Percentiles rank a stretch among this genome's conserved stretches.
phyloP scores from a whole-genome alignment of 1,140 invertebrate genomes.

The Rhynchophorus ferrugineus region DNA sequence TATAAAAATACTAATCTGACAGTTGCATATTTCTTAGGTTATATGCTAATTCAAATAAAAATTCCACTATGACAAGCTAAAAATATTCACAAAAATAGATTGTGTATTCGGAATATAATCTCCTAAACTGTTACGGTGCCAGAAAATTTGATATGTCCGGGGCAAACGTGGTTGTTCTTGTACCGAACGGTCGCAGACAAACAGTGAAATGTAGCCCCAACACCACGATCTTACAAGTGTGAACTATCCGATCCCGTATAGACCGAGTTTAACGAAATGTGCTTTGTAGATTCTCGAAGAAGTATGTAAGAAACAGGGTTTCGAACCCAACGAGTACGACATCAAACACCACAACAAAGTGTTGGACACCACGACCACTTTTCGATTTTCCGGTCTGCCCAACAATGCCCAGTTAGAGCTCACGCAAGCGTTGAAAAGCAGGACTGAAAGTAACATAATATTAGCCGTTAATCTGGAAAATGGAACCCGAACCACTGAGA shows the following conservation, averaged over 20 bases:
- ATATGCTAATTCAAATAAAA: too few relatives aligned
- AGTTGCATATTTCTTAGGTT: too few relatives aligned
- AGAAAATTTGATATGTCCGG: constrained; percentile 25
- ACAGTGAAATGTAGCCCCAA: constrained; percentile 61
- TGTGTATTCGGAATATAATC: too few relatives aligned
- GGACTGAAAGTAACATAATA: constrained; percentile 54
- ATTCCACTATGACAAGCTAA: too few relatives aligned
- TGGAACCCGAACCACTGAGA: constrained; percentile 53
- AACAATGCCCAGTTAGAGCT: constrained; percentile 80
- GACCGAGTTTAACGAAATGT: neutral
- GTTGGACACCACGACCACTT: constrained; percentile 60
- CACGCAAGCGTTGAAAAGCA: constrained; percentile 51
- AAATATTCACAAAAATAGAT: too few relatives aligned
- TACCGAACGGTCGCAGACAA: constrained; percentile 60
- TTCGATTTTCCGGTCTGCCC: constrained; percentile 70
- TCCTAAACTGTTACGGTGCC: too few relatives aligned
- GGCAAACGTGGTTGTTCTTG: constrained; percentile 47
- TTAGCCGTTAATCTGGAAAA: constrained; percentile 67
- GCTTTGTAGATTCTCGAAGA: constrained; percentile 63
- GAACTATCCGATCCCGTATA: neutral
- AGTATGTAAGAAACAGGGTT: constrained; percentile 67
- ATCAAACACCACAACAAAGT: constrained; percentile 69
- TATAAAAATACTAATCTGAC: too few relatives aligned
- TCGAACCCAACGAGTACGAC: constrained; percentile 62
- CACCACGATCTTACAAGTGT: constrained; percentile 61